phyloP scores from a whole-genome alignment of 64 coral and sea anemone species.

The Montipora capricornis region DNA sequence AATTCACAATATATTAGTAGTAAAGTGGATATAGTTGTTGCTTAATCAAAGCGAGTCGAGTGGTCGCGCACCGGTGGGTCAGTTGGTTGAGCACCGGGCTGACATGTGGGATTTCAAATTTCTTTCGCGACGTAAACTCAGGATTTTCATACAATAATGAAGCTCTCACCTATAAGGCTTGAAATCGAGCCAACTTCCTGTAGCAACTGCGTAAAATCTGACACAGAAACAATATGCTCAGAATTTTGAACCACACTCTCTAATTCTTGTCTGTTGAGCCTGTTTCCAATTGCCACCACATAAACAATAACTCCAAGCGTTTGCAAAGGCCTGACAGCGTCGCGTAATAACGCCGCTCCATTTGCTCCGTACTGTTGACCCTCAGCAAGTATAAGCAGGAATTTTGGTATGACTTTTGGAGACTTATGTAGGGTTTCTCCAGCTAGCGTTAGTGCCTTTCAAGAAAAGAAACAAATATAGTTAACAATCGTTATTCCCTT shows the following conservation, averaged over 20 bases:
- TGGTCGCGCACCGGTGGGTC: no score
- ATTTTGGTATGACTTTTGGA: conserved; percentile 50
- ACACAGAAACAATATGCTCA: conserved; percentile 70
- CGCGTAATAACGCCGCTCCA: conserved; percentile 26
- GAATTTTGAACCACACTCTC: conserved; percentile 47
- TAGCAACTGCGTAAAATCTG: conserved; percentile 61
- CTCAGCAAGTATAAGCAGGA: conserved; percentile 65
- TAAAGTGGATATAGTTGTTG: neutral
- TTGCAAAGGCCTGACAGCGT: conserved; percentile 66
- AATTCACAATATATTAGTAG: neutral
- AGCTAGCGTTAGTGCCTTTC: conserved; percentile 51
- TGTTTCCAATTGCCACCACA: conserved; percentile 70
- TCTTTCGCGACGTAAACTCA: no score
- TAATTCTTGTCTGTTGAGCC: conserved; percentile 49
- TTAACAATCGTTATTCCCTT: neutral
- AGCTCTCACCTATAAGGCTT: conserved; percentile 70
- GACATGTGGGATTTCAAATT: no score
- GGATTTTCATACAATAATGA: neutral
- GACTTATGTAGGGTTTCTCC: conserved; percentile 43
- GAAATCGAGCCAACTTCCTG: conserved; percentile 60
- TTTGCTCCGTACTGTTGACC: conserved; percentile 41
- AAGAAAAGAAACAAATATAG: neutral
- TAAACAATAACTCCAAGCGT: conserved; percentile 71
- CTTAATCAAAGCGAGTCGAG: neutral
- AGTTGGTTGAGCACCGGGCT: no score